phyloP scores from a whole-genome alignment of 2,797 vertebrate species.

The Alauda arvensis region DNA sequence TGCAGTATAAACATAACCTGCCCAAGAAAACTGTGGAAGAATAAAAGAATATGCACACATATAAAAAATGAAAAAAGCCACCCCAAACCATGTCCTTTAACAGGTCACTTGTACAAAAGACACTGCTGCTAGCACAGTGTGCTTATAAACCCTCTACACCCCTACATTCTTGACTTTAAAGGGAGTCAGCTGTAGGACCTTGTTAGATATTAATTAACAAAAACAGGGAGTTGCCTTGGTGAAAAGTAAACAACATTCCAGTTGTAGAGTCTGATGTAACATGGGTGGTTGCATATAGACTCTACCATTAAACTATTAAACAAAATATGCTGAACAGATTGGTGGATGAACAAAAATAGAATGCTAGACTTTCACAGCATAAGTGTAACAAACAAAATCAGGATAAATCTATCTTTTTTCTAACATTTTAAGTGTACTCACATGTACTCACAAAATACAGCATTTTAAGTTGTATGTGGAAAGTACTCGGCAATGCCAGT shows the following conservation, averaged over 20 bases:
- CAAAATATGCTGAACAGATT: conserved; percentile 46
- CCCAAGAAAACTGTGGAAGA: neutral
- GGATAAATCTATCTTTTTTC: neutral
- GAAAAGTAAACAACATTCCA: conserved; percentile 63
- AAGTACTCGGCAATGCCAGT: neutral
- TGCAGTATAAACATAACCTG: neutral
- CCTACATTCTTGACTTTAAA: conserved; percentile 7
- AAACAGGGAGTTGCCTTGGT: conserved; percentile 35
- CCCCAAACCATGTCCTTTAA: neutral
- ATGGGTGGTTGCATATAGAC: conserved; percentile 43
- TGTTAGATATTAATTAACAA: conserved; percentile 50
- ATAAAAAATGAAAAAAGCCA: neutral
- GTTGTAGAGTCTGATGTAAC: conserved; percentile 44
- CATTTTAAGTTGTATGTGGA: neutral
- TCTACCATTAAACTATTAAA: conserved; percentile 45
- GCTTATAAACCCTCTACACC: neutral
- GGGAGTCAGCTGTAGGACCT: conserved; percentile 1
- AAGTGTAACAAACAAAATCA: neutral
- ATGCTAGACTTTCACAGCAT: neutral
- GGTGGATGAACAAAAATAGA: conserved; percentile 36
- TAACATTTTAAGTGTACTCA: conserved; percentile 9
- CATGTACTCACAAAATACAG: no score
- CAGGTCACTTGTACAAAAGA: neutral
- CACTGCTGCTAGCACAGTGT: neutral
- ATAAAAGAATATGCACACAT: neutral